phyloP scores from a whole-genome alignment of 2,113 vertebrate species.

The Polyodon spathula region DNA sequence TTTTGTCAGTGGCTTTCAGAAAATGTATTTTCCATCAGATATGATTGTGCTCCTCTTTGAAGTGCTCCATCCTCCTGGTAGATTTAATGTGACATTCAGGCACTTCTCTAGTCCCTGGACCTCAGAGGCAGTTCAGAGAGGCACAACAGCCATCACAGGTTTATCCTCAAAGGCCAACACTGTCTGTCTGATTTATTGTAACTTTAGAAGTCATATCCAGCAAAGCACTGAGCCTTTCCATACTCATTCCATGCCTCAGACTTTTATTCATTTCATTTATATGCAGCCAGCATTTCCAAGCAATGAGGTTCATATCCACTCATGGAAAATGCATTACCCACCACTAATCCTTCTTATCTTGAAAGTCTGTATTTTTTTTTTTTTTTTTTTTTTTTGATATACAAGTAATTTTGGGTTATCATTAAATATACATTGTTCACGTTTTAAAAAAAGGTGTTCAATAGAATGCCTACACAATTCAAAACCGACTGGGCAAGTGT shows the following conservation, averaged over 20 bases:
- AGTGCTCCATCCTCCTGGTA: conserved; percentile 72
- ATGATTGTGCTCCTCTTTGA: conserved; percentile 77
- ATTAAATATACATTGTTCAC: conserved; percentile 75
- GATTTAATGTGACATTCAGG: conserved; percentile 81
- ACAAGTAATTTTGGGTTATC: conserved; percentile 75
- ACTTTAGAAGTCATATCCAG: conserved; percentile 77
- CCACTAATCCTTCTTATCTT: conserved; percentile 81
- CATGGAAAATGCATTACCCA: conserved; percentile 82
- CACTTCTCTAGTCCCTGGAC: conserved; percentile 72
- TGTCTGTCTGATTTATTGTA: conserved; percentile 85
- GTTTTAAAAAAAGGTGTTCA: conserved; percentile 4
- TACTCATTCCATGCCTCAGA: conserved; percentile 59
- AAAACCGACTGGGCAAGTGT: no score
- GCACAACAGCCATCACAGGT: conserved; percentile 76
- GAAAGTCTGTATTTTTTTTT: conserved; percentile 67
- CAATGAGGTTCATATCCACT: conserved; percentile 72
- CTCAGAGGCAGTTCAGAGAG: conserved; percentile 74
- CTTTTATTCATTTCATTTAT: conserved; percentile 78
- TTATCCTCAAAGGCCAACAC: conserved; percentile 79
- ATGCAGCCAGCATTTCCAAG: conserved; percentile 64
- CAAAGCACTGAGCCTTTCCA: conserved; percentile 62
- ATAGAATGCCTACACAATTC: no score
- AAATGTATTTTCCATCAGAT: conserved; percentile 85
- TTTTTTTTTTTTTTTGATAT: conserved; percentile 53
- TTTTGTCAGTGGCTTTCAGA: conserved; percentile 84